Evolutionary conservation across 1,140 invertebrate species (phyloP).

Genomic region (Drosophila busckii): DNA sequence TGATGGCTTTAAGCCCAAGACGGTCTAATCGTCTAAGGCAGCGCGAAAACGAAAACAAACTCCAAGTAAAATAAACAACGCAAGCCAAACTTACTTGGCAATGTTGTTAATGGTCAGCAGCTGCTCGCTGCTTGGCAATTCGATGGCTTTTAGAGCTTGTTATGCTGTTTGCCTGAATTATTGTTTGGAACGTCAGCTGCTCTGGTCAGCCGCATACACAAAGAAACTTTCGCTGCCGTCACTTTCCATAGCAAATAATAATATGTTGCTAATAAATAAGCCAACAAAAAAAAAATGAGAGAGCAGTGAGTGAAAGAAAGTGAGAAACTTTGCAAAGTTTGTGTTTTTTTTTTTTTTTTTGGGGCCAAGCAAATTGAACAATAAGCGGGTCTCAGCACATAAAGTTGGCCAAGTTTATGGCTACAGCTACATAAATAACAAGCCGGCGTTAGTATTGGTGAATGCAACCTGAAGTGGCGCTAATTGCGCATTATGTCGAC

Average conservation of each 20-base stretch:
- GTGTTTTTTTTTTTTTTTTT: conserved; percentile 7
- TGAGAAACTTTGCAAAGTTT: conserved; percentile 47
- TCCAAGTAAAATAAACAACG: conserved; percentile 10
- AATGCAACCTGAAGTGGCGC: conserved; percentile 14
- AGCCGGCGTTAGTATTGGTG: conserved; percentile 4
- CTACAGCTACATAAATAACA: too few relatives aligned
- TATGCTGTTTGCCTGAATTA: conserved; percentile 31
- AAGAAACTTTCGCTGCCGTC: conserved; percentile 34
- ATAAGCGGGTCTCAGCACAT: conserved; percentile 21
- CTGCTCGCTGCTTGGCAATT: conserved; percentile 28
- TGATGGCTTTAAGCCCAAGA: conserved; percentile 23
- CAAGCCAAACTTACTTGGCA: conserved; percentile 23
- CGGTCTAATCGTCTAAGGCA: conserved; percentile 21
- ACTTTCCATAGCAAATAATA: conserved; percentile 53
- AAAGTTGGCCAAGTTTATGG: conserved; percentile 28
- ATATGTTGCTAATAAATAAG: conserved; percentile 73
- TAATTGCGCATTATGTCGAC: conserved; percentile 20
- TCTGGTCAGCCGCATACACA: conserved; percentile 20
- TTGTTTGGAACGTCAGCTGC: conserved; percentile 3
- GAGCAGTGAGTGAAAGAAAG: conserved; percentile 12
- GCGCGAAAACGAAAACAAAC: neutral
- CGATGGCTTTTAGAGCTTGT: conserved; percentile 33
- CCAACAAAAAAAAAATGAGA: conserved; percentile 1
- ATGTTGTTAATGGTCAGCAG: conserved; percentile 36
- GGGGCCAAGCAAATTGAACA: conserved; percentile 42